Evolutionary conservation across 2,888 invertebrate genomes (phyloP).

Genomic region (Dioctria rufipes): DNA sequence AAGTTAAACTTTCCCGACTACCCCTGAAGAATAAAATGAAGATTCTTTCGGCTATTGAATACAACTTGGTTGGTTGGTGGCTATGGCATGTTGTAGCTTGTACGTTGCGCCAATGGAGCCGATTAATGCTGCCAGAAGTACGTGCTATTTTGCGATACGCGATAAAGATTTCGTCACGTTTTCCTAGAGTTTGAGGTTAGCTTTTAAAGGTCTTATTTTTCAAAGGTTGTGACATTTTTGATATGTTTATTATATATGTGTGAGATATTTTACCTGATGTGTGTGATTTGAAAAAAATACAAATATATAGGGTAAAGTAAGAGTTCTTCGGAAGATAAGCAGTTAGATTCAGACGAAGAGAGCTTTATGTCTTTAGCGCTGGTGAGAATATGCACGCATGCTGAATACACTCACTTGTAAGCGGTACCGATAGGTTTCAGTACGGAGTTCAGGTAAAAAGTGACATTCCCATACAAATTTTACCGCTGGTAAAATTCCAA

Average conservation of each 20-base stretch:
- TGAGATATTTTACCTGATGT: no score
- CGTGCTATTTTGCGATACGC: constrained; percentile 33
- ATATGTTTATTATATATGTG: background rate
- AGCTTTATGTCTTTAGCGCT: no score
- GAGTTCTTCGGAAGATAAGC: no score
- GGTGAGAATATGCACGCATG: no score
- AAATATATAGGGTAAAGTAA: no score
- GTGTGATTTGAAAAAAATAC: no score
- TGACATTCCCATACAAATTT: no score
- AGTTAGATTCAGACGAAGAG: no score
- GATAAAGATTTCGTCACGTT: constrained; percentile 37
- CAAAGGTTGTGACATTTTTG: constrained; percentile 17
- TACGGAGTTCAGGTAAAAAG: no score
- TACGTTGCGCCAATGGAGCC: constrained; percentile 8
- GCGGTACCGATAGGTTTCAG: no score
- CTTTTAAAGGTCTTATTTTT: constrained; percentile 12
- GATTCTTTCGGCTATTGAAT: constrained; percentile 40
- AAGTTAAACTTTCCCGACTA: constrained; percentile 37
- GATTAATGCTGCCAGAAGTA: constrained; percentile 28
- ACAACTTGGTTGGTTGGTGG: background rate
- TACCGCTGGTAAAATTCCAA: no score
- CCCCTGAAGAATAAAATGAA: constrained; percentile 27
- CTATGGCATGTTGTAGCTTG: background rate
- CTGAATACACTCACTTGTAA: no score
- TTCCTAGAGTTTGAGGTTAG: constrained; percentile 15